A percentile compares a stretch with the other conserved stretches of the same genome.
phyloP scores from a whole-genome alignment of 2,113 vertebrate genomes.

The Butorides virescens region DNA sequence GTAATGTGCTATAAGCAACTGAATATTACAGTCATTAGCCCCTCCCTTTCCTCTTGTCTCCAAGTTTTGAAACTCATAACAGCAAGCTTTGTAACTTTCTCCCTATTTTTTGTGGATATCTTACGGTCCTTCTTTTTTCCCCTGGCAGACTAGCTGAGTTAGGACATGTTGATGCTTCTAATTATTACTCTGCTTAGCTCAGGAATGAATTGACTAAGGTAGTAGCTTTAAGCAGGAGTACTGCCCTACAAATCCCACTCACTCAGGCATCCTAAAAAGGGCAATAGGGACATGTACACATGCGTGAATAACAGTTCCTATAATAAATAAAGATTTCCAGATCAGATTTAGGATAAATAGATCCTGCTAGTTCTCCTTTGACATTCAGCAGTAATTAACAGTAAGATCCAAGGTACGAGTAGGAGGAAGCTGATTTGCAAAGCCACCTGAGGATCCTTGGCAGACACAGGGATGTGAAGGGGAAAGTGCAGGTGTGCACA shows the following conservation, averaged over 20 bases:
- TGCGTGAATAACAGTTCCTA: neutral
- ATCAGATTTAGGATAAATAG: neutral
- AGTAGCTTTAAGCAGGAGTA: neutral
- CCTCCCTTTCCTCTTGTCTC: neutral
- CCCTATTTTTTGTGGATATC: neutral
- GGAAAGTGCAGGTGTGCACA: neutral
- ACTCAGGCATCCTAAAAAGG: neutral
- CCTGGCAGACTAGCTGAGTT: neutral
- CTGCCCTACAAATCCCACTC: neutral
- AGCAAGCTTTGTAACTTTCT: neutral
- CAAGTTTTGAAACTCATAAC: neutral
- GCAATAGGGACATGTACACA: rapidly evolving
- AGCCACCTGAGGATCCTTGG: neutral
- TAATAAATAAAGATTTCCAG: neutral
- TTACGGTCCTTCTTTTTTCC: neutral
- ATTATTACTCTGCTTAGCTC: neutral
- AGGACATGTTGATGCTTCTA: neutral
- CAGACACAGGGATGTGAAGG: neutral
- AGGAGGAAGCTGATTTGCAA: neutral
- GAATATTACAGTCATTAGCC: neutral
- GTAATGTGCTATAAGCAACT: neutral
- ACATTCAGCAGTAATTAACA: neutral
- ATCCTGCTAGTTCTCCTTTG: neutral
- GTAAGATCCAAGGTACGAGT: neutral
- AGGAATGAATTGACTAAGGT: neutral